Evolutionary conservation across 2,888 invertebrate genomes (phyloP).

Genomic region (Yponomeuta malinellus): DNA sequence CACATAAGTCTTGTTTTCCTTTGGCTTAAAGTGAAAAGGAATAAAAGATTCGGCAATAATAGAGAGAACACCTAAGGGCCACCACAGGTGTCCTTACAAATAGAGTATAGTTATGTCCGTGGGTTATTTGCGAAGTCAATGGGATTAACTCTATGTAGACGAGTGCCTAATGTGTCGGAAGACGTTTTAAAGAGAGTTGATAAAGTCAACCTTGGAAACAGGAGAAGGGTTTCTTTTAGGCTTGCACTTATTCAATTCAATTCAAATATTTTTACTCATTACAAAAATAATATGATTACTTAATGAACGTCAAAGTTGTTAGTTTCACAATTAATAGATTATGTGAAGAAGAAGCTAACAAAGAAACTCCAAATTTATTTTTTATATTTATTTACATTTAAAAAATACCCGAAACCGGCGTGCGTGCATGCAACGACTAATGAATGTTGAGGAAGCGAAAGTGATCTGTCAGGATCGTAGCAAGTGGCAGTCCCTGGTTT

Average conservation of each 20-base stretch:
- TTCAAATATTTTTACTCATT: no score
- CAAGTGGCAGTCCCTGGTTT: no score
- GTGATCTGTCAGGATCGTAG: no score
- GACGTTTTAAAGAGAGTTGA: slow-evolving; percentile 8
- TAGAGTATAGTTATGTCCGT: slow-evolving; percentile 49
- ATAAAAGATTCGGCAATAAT: slow-evolving; percentile 33
- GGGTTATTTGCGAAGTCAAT: slow-evolving; percentile 32
- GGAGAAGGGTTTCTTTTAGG: background rate
- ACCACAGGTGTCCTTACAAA: slow-evolving; percentile 62
- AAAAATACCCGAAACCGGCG: no score
- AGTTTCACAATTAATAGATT: no score
- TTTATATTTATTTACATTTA: no score
- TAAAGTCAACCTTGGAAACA: background rate
- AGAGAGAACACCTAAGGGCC: slow-evolving; percentile 61
- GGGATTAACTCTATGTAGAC: slow-evolving; percentile 15
- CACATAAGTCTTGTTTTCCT: slow-evolving; percentile 27
- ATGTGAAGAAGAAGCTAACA: no score
- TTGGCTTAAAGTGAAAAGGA: background rate
- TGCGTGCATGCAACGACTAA: no score
- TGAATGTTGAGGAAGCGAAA: no score
- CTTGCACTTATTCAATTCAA: background rate
- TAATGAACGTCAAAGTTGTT: no score
- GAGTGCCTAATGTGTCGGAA: slow-evolving; percentile 10
- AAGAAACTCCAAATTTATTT: no score
- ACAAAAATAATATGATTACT: no score